Evolutionary conservation across 1,140 invertebrate genomes (phyloP).

Genomic region (Cotesia chilonis): DNA sequence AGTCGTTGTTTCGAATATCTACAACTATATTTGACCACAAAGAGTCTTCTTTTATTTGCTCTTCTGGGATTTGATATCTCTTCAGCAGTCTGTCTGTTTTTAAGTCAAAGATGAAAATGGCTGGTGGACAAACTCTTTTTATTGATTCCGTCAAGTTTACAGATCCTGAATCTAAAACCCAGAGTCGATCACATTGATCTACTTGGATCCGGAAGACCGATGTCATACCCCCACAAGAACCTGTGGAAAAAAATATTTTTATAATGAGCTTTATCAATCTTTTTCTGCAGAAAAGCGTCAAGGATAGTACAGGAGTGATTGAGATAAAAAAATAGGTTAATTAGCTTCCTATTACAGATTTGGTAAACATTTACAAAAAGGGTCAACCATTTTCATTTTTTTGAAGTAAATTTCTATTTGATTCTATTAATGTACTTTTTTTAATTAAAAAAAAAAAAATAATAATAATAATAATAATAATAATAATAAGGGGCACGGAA

Average conservation of each 20-base stretch:
- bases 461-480: too few relatives aligned
- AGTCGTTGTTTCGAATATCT: constrained; percentile 72
- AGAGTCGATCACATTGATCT: constrained; percentile 75
- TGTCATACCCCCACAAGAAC: constrained; percentile 72
- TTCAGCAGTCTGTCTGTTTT: constrained; percentile 71
- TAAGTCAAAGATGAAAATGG: constrained; percentile 79
- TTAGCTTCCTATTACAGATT: too few relatives aligned
- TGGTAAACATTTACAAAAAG: too few relatives aligned
- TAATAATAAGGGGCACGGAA: too few relatives aligned
- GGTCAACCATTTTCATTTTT: too few relatives aligned
- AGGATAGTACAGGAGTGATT: too few relatives aligned
- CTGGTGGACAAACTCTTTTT: constrained; percentile 75
- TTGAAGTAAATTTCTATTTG: too few relatives aligned
- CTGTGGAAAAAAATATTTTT: constrained; percentile 40
- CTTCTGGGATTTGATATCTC: constrained; percentile 71
- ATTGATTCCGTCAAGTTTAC: constrained; percentile 75
- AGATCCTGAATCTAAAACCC: constrained; percentile 81
- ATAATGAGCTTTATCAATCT: background rate
- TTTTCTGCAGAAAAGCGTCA: background rate
- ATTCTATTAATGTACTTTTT: too few relatives aligned
- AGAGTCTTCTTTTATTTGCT: constrained; percentile 76
- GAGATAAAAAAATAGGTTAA: too few relatives aligned
- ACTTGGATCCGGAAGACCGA: constrained; percentile 81
- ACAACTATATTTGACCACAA: constrained; percentile 79
- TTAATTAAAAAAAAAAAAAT: too few relatives aligned